Base-by-base conservation (phyloP, 2,888 invertebrate genomes). In the Athrips mouffetella region DNA sequence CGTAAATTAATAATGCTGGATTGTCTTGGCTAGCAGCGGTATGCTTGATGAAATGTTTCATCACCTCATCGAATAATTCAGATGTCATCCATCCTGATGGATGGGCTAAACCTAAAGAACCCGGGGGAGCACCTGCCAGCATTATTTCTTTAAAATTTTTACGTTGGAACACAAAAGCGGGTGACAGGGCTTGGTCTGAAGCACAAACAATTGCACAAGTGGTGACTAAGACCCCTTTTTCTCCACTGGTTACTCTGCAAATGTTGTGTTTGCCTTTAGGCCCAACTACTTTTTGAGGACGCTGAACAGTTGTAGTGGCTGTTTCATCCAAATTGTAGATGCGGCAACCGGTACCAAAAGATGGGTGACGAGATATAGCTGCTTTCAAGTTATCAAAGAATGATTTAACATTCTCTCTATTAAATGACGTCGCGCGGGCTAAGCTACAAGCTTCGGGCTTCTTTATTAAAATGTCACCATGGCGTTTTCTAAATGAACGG, bases 41-140 rank as follows among this genome's bases (percentile, higher is more conserved):
- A 35, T 27, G 27, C 25, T 46, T 35, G 1, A 45, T 45, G 13
- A 45, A 45, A 21, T 45, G 35, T 11, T 44, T n/a, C 37, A 33
- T 44, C 4, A 45, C 35, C 20, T 15, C 11, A 6, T 8, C 2
- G 18, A 11, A 76, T 5, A 69, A 47, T 47, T 70, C 64, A 3
- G 60, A 46, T 47, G 62, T 74, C 70, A 75, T 74, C 72, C 72
- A 76, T 11, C 76, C 75, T 20, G 63, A 57, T 40, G 54, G 58
- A 49, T 56, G 61, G n/a, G 71, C 73, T 27, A 74, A 55, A 15
- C 72, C 74, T 49, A 76, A 55, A 21, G 73, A 69, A 7, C 71
- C 76, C 45, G 70, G 39, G 33, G 73, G 73, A 30, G 72, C 70
- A 21, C 65, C 71, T 35, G 29, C 49, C 6, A 70, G 35, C 64